Conservation (phyloP, 2,113 vertebrate species). For the Crotalus horridus region DNA sequence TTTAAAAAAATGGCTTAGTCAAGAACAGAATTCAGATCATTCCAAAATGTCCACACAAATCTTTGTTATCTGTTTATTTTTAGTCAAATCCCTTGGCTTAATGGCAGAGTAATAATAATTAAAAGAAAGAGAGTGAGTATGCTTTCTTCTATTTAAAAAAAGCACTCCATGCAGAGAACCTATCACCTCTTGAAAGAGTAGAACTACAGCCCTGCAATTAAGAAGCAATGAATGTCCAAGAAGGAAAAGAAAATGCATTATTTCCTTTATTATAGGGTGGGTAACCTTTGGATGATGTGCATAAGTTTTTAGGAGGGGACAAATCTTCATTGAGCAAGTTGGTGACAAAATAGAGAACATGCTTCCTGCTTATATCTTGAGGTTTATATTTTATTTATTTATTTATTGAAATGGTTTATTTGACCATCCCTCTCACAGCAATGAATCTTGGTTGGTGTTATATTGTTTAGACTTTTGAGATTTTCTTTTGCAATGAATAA, state of each 20-base stretch:
- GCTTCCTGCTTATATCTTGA: neutral
- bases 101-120: neutral
- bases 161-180: neutral
- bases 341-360: neutral
- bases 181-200: neutral
- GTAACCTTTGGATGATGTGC: neutral
- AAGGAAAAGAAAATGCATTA: neutral
- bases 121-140: neutral
- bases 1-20: neutral
- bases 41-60: neutral
- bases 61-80: neutral
- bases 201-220: neutral
- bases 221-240: neutral
- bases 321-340: neutral
- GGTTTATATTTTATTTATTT: neutral
- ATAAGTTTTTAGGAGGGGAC: neutral
- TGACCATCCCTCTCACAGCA: neutral
- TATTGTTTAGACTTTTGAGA: neutral
- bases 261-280: neutral
- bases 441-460: neutral
- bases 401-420: neutral
- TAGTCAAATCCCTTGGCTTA: neutral
- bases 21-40: neutral
- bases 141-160: neutral
- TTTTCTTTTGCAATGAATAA: neutral